Percentiles rank a stretch among this genome's conserved stretches.
Evolutionary conservation across 2,113 vertebrate genomes (phyloP).

Genomic region (Nyctibius bracteatus): DNA sequence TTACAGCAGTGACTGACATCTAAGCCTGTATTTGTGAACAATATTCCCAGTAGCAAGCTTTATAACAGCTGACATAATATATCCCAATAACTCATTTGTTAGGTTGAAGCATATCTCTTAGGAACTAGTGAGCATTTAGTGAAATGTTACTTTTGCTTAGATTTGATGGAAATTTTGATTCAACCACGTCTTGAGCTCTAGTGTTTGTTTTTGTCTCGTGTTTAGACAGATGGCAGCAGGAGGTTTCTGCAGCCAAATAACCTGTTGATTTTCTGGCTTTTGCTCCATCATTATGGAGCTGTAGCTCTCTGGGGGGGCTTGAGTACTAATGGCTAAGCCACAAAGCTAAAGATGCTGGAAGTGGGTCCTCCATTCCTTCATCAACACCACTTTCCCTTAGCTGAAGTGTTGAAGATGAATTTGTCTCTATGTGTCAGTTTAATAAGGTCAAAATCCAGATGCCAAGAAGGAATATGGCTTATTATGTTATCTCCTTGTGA

Average conservation of each 20-base stretch:
- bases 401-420: not conserved
- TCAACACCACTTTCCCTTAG: not conserved
- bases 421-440: not conserved
- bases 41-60: not conserved
- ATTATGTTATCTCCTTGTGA: not conserved
- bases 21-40: not conserved
- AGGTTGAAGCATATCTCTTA: not conserved
- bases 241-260: not conserved
- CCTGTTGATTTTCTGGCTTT: not conserved
- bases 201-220: not conserved
- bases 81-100: not conserved
- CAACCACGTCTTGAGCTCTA: not conserved
- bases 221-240: not conserved
- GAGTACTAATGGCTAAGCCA: not conserved
- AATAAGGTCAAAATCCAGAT: slow-evolving; percentile 34
- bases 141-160: not conserved
- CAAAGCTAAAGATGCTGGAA: not conserved
- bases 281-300: not conserved
- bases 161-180: not conserved
- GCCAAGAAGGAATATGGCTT: slow-evolving; percentile 10
- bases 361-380: not conserved
- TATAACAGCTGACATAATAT: not conserved
- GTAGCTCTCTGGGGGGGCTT: not conserved
- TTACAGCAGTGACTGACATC: not conserved
- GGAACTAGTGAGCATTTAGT: not conserved